Conservation (phyloP, 2,797 vertebrate species). For the Cephalopachus bancanus region DNA sequence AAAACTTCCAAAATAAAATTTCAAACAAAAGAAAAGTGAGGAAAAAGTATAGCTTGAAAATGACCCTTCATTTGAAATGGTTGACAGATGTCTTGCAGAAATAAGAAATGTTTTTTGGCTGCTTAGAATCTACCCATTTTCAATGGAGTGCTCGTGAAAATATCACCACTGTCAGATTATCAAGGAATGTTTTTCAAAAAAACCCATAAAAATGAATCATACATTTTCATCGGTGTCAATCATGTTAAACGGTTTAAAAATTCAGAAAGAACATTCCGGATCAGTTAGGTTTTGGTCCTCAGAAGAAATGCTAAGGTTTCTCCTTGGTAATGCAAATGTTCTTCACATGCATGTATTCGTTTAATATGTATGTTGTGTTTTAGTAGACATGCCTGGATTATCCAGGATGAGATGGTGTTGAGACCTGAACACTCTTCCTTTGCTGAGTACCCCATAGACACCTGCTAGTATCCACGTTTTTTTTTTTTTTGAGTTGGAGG, state of each 20-base stretch:
- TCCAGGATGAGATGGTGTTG: background rate
- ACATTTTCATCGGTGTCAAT: slow-evolving; percentile 18
- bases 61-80: slow-evolving; percentile 62
- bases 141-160: slow-evolving; percentile 5
- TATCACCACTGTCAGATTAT: background rate
- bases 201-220: background rate
- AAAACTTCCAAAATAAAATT: slow-evolving; percentile 58
- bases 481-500: too few relatives aligned
- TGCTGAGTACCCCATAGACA: background rate
- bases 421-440: background rate
- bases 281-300: background rate
- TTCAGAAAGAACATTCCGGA: background rate
- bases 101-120: slow-evolving; percentile 35
- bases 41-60: slow-evolving; percentile 40
- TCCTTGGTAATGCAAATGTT: background rate
- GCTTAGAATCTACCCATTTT: slow-evolving; percentile 50
- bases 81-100: slow-evolving; percentile 65
- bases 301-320: background rate
- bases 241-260: background rate
- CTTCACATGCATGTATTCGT: background rate
- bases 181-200: background rate
- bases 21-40: background rate
- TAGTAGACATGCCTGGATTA: background rate
- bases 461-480: background rate
- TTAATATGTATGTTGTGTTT: background rate